These are phyloP conservation scores for Lissonota sp. DNA, from an alignment of 2,888 invertebrate genomes.

Conservation along the genomic window DNA sequence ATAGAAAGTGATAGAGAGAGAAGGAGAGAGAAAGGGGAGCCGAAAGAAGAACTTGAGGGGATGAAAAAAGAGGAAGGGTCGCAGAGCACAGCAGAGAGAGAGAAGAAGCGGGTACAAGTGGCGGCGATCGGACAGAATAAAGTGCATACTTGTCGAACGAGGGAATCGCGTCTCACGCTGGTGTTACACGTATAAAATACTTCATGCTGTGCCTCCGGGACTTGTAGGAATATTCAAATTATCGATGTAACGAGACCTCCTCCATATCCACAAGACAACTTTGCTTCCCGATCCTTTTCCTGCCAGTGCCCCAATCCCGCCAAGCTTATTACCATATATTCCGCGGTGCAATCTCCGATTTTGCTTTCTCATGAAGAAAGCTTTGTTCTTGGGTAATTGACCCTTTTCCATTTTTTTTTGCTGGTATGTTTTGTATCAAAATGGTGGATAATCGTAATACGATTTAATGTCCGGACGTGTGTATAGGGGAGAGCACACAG, in stretches of 20 bases:
- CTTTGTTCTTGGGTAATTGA: too few species aligned
- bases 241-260: conserved; percentile 42
- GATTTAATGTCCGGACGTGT: too few species aligned
- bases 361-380: too few species aligned
- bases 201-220: conserved; percentile 63
- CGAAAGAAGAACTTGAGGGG: conserved; percentile 16
- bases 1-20: conserved; percentile 1
- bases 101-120: conserved; percentile 25
- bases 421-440: too few species aligned
- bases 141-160: conserved; percentile 43
- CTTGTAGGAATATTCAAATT: conserved; percentile 46
- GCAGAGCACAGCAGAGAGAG: conserved; percentile 17
- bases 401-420: too few species aligned
- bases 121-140: conserved; percentile 39
- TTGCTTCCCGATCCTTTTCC: conserved; percentile 7
- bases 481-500: too few species aligned
- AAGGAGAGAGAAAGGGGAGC: conserved; percentile 2
- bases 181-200: conserved; percentile 49
- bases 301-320: too few species aligned
- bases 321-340: too few species aligned
- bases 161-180: conserved; percentile 32
- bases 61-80: conserved; percentile 1
- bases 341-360: too few species aligned
- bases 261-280: conserved; percentile 18
- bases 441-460: too few species aligned